Base-by-base conservation (phyloP, 2,797 vertebrate species). In the Leptatherina wallacei region DNA sequence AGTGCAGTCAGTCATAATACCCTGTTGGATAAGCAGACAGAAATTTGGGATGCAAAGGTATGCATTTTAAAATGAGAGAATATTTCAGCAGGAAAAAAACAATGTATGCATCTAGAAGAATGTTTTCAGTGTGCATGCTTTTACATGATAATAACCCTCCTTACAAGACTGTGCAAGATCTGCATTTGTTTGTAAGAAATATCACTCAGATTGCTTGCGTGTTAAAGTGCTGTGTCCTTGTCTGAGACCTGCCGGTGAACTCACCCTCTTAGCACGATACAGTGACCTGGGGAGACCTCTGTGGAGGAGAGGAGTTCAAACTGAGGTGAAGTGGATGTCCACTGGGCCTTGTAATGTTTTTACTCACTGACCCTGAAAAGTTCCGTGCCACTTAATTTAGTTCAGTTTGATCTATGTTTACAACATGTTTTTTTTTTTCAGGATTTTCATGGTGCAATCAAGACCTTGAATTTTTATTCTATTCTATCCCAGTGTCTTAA, bases 1-100 rank as follows among this genome's bases (percentile, higher is more conserved):
- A 92, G 83, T 80, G 72, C 69, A 68, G 80, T 88, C 78, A 80
- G 52, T 89, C 73, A 89, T 59, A 81, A 66, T 67, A 69, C 76
- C 62, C 51, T 32, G 63, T 56, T 78, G 75, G 78, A 79, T 84
- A 82, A 77, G 73, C 64, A 80, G 75, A 85, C 77, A 78, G 60
- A 81, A 75, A 66, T 65, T 65, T 72, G 33, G 70, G 59, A 80
- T 83, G 78, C 55, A 76, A 80, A 78, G 51, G n/a, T 55, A 29
- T 1, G 33, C 14, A 62, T 64, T 75, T 75, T 56, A 69, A 69
- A 77, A 62, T 9, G 4, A 13, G 16, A 52, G 7, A 44, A 62
- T 22, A 40, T 61, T 42, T 13, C 18, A 3, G 73, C 59, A 58
- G 0, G 0, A n/a, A 57, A 36, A 36, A 77, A 77, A 54, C n/a